Percentiles rank a stretch among this genome's conserved stretches.
phyloP scores from a whole-genome alignment of 2,888 invertebrate genomes.

The Protophormia terraenovae region DNA sequence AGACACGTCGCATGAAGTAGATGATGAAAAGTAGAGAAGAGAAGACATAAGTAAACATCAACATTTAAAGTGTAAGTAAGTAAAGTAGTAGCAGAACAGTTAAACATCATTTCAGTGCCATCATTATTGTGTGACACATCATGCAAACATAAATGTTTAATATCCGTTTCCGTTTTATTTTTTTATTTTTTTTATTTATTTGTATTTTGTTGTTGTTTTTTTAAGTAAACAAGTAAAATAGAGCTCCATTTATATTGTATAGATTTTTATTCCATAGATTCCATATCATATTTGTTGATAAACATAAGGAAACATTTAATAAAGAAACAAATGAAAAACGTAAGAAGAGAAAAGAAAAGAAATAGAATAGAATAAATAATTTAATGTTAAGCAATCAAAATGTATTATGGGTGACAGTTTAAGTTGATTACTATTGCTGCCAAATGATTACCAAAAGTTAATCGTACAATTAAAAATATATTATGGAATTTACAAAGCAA shows the following conservation, averaged over 20 bases:
- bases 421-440: not conserved
- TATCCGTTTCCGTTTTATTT: slow-evolving; percentile 59
- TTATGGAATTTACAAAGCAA: not conserved
- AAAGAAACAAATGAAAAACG: slow-evolving; percentile 12
- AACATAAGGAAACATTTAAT: slow-evolving; percentile 36
- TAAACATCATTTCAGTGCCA: slow-evolving; percentile 51
- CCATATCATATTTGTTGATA: slow-evolving; percentile 10
- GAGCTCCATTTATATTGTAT: slow-evolving; percentile 7
- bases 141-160: slow-evolving; percentile 56
- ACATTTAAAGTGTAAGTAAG: slow-evolving; percentile 12
- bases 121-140: slow-evolving; percentile 37
- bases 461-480: not conserved
- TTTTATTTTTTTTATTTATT: not conserved
- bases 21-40: too few species aligned
- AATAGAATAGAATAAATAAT: not conserved
- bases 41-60: slow-evolving; percentile 22
- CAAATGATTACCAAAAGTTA: not conserved
- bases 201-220: slow-evolving; percentile 10
- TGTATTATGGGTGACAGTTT: not conserved
- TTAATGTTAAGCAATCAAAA: slow-evolving; percentile 11
- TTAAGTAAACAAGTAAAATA: slow-evolving; percentile 30
- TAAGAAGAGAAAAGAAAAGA: too few species aligned
- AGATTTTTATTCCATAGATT: not conserved
- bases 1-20: slow-evolving; percentile 47
- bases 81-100: slow-evolving; percentile 26